Evolutionary conservation across 2,113 vertebrate species (phyloP).

Genomic region (Sula dactylatra): DNA sequence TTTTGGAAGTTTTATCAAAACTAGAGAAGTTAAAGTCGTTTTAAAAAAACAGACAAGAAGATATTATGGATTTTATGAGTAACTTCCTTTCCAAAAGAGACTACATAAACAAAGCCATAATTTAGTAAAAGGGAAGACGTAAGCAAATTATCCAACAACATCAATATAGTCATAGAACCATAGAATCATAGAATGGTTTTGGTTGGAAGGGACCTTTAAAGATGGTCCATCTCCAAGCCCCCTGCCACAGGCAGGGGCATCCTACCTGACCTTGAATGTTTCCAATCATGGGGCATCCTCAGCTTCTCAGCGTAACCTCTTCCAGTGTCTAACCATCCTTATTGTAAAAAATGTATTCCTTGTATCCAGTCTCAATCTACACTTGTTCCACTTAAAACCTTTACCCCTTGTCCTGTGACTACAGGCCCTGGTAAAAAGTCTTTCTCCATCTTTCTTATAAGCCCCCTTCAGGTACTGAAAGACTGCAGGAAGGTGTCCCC

Average conservation of each 20-base stretch:
- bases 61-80: not conserved
- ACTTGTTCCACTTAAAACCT: not conserved
- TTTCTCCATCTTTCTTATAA: not conserved
- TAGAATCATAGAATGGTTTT: not conserved
- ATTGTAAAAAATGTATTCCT: fast-evolving
- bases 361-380: not conserved
- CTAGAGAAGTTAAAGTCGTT: not conserved
- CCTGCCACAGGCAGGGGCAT: not conserved
- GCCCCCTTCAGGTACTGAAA: not conserved
- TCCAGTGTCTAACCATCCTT: not conserved
- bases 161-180: not conserved
- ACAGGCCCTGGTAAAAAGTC: not conserved
- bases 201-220: not conserved
- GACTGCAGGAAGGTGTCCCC: fast-evolving
- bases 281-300: not conserved
- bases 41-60: not conserved
- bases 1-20: not conserved
- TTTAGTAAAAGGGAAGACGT: not conserved
- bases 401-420: not conserved
- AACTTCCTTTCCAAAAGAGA: not conserved
- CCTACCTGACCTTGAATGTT: not conserved
- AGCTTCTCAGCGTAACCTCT: not conserved
- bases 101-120: not conserved
- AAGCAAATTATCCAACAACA: not conserved
- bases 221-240: not conserved